These are phyloP conservation scores for Lepidostoma basale DNA, from an alignment of 1,140 invertebrate species.

Conservation along the genomic window DNA sequence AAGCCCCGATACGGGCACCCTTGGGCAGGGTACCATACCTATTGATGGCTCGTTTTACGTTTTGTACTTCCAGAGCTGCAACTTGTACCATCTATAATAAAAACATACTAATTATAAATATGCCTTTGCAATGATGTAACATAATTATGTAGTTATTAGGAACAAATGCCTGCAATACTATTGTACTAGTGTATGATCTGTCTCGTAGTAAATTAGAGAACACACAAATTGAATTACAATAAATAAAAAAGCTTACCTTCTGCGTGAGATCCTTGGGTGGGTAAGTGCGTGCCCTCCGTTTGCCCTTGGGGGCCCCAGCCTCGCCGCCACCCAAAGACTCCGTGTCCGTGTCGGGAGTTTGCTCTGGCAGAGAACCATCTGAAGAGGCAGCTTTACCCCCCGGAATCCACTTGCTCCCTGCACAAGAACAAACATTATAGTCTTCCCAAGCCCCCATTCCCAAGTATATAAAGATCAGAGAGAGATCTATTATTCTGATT, in stretches of 20 bases:
- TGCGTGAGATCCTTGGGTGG: slow-evolving; percentile 55
- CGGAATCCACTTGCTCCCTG: slow-evolving; percentile 38
- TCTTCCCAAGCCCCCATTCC: no score
- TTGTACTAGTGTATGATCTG: neutral
- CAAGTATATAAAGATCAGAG: no score
- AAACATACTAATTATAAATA: neutral
- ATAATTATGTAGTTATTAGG: neutral
- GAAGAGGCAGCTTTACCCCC: slow-evolving; percentile 53
- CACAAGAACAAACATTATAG: neutral
- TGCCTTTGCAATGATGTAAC: no score
- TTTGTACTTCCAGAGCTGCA: slow-evolving; percentile 93
- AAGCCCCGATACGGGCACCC: slow-evolving; percentile 92
- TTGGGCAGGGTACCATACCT: slow-evolving; percentile 97
- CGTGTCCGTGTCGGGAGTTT: slow-evolving; percentile 56
- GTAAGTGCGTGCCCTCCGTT: slow-evolving; percentile 58
- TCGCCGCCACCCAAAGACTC: slow-evolving; percentile 52
- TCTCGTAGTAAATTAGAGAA: no score
- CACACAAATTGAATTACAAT: neutral
- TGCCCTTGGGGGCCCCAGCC: slow-evolving; percentile 51
- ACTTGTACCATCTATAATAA: slow-evolving; percentile 71
- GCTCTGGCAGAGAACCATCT: slow-evolving; percentile 57
- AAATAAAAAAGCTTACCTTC: slow-evolving; percentile 31
- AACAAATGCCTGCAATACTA: neutral
- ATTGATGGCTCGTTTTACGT: slow-evolving; percentile 94
- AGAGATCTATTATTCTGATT: no score